Evolutionary conservation across 2,888 invertebrate species (phyloP).

Genomic region (Chesias legatella): DNA sequence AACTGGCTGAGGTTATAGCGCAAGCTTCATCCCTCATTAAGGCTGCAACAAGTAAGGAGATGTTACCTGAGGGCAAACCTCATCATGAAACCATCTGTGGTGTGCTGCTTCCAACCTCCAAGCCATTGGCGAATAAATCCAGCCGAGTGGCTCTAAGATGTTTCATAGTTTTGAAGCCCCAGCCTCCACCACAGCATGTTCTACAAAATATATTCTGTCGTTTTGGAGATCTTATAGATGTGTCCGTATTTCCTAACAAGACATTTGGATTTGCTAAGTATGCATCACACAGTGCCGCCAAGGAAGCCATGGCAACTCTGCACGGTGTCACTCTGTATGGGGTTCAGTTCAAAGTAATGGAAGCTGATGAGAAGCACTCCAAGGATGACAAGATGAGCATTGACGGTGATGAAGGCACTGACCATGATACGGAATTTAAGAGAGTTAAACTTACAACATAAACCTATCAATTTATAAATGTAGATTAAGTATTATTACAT

Average conservation of each 20-base stretch:
- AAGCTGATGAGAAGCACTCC: slow-evolving; percentile 87
- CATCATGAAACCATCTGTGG: slow-evolving; percentile 70
- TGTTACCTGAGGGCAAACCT: slow-evolving; percentile 31
- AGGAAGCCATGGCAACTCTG: slow-evolving; percentile 84
- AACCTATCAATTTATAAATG: not conserved
- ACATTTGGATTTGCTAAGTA: slow-evolving; percentile 97
- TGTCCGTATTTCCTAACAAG: slow-evolving; percentile 92
- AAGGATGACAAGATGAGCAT: slow-evolving; percentile 38
- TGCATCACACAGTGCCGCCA: slow-evolving; percentile 87
- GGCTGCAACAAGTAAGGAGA: slow-evolving; percentile 70
- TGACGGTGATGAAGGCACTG: slow-evolving; percentile 37
- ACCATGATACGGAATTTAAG: slow-evolving; percentile 49
- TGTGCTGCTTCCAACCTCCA: slow-evolving; percentile 86
- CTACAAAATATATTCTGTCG: slow-evolving; percentile 93
- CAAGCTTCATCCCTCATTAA: slow-evolving; percentile 88
- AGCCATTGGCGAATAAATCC: slow-evolving; percentile 83
- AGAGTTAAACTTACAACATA: slow-evolving; percentile 46
- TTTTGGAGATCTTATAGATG: slow-evolving; percentile 94
- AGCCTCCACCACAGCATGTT: slow-evolving; percentile 86
- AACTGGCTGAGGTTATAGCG: slow-evolving; percentile 88
- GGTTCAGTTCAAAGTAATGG: slow-evolving; percentile 90
- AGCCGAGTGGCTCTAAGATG: slow-evolving; percentile 83
- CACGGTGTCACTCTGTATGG: slow-evolving; percentile 93
- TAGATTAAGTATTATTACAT: no score
- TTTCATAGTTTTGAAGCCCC: slow-evolving; percentile 83